Conservation (phyloP, 2,797 vertebrate species). For the Chelmon rostratus region DNA sequence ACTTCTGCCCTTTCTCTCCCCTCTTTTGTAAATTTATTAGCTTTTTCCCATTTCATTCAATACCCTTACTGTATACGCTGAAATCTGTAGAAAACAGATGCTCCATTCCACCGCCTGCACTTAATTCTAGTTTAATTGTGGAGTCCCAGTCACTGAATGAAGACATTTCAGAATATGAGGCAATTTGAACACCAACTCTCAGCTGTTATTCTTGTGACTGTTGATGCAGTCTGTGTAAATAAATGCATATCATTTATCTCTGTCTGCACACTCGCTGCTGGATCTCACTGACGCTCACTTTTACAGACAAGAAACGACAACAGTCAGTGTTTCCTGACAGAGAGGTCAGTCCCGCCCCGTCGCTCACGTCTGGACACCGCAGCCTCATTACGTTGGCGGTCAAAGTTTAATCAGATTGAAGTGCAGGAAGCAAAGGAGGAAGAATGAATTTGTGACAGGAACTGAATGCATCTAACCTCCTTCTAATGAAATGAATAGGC, state of each 20-base stretch:
- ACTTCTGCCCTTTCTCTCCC: constrained; percentile 2
- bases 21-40: constrained; percentile 13
- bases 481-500: neutral
- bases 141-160: neutral
- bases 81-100: constrained; percentile 31
- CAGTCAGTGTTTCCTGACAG: constrained; percentile 42
- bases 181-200: neutral
- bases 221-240: constrained; percentile 2
- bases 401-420: constrained; percentile 47
- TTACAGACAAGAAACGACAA: constrained; percentile 38
- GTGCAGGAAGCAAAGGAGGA: neutral
- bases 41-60: constrained; percentile 3
- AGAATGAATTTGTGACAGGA: constrained; percentile 14
- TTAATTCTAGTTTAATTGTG: constrained; percentile 4
- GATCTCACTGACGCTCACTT: constrained; percentile 25
- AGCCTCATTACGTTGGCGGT: constrained; percentile 12
- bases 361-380: neutral
- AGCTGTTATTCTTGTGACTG: neutral
- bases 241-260: neutral
- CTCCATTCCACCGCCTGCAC: neutral
- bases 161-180: constrained; percentile 9
- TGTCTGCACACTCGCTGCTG: neutral
- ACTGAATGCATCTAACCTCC: neutral
- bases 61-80: neutral
- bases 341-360: constrained; percentile 3